Percentiles rank a stretch among this genome's conserved stretches.
These are phyloP conservation scores for Pandemis cinnamomeana DNA, from an alignment of 2,888 invertebrate genomes.

Conservation along the genomic window DNA sequence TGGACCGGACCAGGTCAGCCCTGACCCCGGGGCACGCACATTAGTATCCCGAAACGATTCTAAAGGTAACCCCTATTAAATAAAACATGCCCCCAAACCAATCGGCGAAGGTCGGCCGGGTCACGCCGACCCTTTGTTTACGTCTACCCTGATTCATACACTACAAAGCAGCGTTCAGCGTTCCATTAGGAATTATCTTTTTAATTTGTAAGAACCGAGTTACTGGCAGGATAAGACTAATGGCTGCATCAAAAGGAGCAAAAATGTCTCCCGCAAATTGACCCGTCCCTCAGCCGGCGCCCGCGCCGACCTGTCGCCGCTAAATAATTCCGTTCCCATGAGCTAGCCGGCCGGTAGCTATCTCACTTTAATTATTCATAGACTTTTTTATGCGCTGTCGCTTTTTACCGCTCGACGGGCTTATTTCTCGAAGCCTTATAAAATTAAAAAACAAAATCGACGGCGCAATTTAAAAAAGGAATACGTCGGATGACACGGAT, in stretches of 20 bases:
- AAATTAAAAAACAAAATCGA: conserved; percentile 82
- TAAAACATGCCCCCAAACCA: conserved; percentile 81
- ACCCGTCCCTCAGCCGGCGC: conserved; percentile 78
- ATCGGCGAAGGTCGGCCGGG: conserved; percentile 64
- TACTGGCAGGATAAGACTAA: conserved; percentile 56
- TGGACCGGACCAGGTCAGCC: conserved; percentile 63
- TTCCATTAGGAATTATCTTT: conserved; percentile 36
- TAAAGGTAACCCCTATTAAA: conserved; percentile 78
- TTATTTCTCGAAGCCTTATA: conserved; percentile 73
- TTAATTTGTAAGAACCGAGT: conserved; percentile 34
- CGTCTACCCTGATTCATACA: conserved; percentile 47
- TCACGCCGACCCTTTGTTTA: conserved; percentile 64
- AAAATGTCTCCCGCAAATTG: conserved; percentile 78
- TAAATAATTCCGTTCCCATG: conserved; percentile 83
- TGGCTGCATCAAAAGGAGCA: conserved; percentile 65
- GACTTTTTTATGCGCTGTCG: conserved; percentile 80
- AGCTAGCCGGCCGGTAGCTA: conserved; percentile 76
- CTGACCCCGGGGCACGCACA: conserved; percentile 74
- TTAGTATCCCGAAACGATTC: conserved; percentile 75
- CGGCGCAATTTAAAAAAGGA: conserved; percentile 83
- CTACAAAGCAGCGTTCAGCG: not conserved
- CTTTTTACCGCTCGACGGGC: conserved; percentile 76
- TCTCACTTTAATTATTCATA: conserved; percentile 85
- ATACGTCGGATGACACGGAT: conserved; percentile 84
- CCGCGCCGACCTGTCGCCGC: conserved; percentile 75